These are phyloP conservation scores for Aplodontia rufa DNA, from an alignment of 2,113 vertebrate genomes.

Conservation along the genomic window DNA sequence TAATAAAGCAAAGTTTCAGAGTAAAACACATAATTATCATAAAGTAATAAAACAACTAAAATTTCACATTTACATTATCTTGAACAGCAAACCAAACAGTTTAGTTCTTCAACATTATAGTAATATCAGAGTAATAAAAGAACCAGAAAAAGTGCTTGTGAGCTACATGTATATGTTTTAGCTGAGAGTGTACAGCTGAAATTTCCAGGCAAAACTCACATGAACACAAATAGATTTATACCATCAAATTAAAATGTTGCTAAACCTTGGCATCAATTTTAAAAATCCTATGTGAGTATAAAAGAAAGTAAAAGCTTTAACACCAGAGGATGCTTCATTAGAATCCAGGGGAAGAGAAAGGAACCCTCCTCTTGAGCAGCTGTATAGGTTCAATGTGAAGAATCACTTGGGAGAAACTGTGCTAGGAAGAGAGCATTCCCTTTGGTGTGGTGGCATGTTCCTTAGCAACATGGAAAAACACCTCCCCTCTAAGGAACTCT, in stretches of 20 bases:
- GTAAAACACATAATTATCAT: not conserved
- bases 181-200: not conserved
- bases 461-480: slow-evolving; percentile 48
- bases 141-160: not conserved
- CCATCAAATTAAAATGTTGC: not conserved
- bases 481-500: not conserved
- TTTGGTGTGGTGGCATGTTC: not conserved
- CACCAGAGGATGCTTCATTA: not conserved
- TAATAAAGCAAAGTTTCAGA: not conserved
- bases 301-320: not conserved
- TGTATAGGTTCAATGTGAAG: not conserved
- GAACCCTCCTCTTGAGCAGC: not conserved
- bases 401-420: not conserved
- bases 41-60: slow-evolving; percentile 11
- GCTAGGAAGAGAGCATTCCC: not conserved
- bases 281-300: not conserved
- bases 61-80: not conserved
- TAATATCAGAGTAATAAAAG: slow-evolving; percentile 3
- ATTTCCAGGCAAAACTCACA: not conserved
- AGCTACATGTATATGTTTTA: not conserved
- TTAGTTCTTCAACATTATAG: not conserved
- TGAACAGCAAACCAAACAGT: not conserved
- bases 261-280: not conserved
- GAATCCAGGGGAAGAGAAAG: not conserved
- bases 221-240: not conserved